Evolutionary conservation across 2,888 invertebrate genomes (phyloP), one percentile per base, ranked within the genome.

Genomic region (Clepsis dumicolana): DNA sequence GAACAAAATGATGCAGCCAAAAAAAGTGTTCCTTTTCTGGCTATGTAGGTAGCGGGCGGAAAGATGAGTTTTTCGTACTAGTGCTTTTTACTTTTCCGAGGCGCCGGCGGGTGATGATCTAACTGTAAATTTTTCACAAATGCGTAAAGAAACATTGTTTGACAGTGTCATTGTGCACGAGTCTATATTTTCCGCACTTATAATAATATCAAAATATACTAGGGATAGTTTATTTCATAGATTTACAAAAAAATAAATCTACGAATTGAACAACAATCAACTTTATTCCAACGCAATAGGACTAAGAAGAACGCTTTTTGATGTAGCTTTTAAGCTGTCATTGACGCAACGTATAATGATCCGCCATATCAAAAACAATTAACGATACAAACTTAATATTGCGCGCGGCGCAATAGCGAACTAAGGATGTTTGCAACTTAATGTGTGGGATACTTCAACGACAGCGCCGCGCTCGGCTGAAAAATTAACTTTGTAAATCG

Each of bases 1-100:
- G 54, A 44, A 66, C 44, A 25, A 48, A 66, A 54, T 66, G 61
- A 66, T 61, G 50, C 54, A 32, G 66, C 61, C 24, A 16, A 32
- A 48, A 61, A 35, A 48, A 61, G 27, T 53, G 3, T n/a, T 14
- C 2, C 38, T 14, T 38, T 38, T 44, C 18, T 16, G n/a, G n/a
- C n/a, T n/a, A n/a, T n/a, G n/a, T n/a, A n/a, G n/a, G n/a, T n/a
- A n/a, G n/a, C n/a, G n/a, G n/a, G n/a, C n/a, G n/a, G n/a, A n/a
- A n/a, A n/a, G n/a, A n/a, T n/a, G n/a, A n/a, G n/a, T n/a, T n/a
- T n/a, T n/a, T n/a, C n/a, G n/a, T n/a, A n/a, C n/a, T n/a, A n/a
- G n/a, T n/a, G n/a, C n/a, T n/a, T n/a, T n/a, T n/a, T n/a, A n/a
- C n/a, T n/a, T n/a, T n/a, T n/a, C n/a, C n/a, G n/a, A n/a, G n/a